Evolutionary conservation across 2,888 invertebrate species (phyloP), one percentile per base, ranked within the genome.

Genomic region (Thumatha senex): DNA sequence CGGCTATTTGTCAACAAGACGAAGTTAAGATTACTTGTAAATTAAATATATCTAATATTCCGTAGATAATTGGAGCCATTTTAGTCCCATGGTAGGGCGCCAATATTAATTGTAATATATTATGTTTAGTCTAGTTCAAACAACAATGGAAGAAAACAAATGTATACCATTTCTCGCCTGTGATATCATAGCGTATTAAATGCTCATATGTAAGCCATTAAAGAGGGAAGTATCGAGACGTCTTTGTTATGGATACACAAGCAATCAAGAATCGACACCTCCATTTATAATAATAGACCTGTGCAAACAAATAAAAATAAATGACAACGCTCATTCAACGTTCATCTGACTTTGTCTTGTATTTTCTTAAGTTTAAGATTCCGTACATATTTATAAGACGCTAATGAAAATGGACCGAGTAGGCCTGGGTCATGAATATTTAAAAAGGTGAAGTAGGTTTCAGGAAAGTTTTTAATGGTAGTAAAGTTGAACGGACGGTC

Each of bases 371-470:
- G 55, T 39, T 58, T 48, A 46, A 52, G 53, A 57, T 54, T 56
- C 40, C 41, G 56, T 61, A 59, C 58, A 62, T 67, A 69, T 74
- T 69, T 70, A 64, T 61, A 58, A 67, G 68, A 63, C 61, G 57
- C 59, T 67, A 74, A 75, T 74, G 69, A 72, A 73, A 70, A 66
- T 65, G 64, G 64, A 61, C 59, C 61, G 61, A 61, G 63, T 62
- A 58, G 54, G 58, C 62, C 53, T 51, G 45, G 14, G 43, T 54
- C 67, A 71, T 72, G 71, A 70, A 73, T 75, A 71, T 63, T 62
- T 70, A 62, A 74, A 59, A 56, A 72, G 64, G 62, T 61, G 57
- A 54, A 61, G 54, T 57, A 58, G 52, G 60, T 53, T 67, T 40
- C 36, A 49, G 46, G 51, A 51, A 55, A 48, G 54, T 56, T 58